These are phyloP conservation scores for Sebastes minor DNA, from an alignment of 2,797 vertebrate species.

Conservation along the genomic window DNA sequence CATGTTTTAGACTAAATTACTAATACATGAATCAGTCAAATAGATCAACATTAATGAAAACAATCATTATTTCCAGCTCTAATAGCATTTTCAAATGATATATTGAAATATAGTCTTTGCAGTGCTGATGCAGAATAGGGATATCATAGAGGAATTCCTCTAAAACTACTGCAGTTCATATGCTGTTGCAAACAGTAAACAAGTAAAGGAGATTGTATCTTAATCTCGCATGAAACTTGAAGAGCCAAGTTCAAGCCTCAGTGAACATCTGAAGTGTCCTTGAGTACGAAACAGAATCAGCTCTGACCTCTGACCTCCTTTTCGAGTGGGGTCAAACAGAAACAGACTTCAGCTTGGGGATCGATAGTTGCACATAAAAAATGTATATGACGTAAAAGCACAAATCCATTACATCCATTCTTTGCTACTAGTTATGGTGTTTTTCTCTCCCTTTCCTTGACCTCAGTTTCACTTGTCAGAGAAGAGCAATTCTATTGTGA, in stretches of 20 bases:
- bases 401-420: neutral
- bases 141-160: neutral
- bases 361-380: constrained; percentile 6
- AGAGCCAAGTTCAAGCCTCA: neutral
- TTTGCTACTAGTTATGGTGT: neutral
- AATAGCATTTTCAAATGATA: neutral
- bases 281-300: neutral
- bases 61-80: neutral
- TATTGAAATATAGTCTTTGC: neutral
- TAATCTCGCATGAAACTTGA: neutral
- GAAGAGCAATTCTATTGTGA: constrained; percentile 6
- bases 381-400: neutral
- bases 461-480: neutral
- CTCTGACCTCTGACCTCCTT: constrained; percentile 20
- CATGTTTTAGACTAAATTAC: neutral
- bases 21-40: neutral
- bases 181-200: neutral
- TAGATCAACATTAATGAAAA: neutral
- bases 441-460: neutral
- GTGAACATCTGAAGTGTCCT: neutral
- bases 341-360: neutral
- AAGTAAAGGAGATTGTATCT: neutral
- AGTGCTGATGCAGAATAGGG: neutral
- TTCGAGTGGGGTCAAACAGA: neutral
- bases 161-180: neutral